These are phyloP conservation scores for Pammene aurita DNA, from an alignment of 2,888 invertebrate genomes.

Conservation along the genomic window DNA sequence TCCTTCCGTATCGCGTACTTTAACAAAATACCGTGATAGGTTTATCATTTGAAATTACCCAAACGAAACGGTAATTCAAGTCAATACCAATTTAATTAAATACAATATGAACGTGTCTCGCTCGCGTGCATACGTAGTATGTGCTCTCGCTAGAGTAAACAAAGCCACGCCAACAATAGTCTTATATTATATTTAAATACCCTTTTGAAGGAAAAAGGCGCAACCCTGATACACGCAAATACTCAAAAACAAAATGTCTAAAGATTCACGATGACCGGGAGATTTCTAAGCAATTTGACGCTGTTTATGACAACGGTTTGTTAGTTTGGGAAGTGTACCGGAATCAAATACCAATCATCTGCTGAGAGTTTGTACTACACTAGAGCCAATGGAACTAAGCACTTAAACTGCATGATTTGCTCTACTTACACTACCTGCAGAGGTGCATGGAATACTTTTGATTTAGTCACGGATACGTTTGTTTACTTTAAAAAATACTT, in stretches of 20 bases:
- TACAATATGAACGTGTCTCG: not conserved
- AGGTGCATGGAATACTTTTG: conserved; percentile 5
- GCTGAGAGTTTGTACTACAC: conserved; percentile 50
- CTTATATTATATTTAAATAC: not conserved
- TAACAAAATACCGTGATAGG: conserved; percentile 8
- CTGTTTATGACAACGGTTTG: conserved; percentile 66
- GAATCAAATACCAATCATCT: conserved; percentile 72
- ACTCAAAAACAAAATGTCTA: conserved; percentile 69
- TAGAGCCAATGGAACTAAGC: conserved; percentile 33
- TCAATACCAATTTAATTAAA: not conserved
- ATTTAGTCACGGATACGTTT: not conserved
- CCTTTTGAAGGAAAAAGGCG: conserved; percentile 28
- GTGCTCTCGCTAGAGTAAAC: not conserved
- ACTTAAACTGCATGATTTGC: conserved; percentile 47
- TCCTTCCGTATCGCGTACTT: conserved; percentile 22
- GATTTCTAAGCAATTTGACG: conserved; percentile 74
- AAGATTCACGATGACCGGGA: conserved; percentile 60
- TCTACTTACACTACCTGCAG: conserved; percentile 50
- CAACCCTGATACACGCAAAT: conserved; percentile 64
- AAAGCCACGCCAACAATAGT: not conserved
- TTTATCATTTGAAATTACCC: conserved; percentile 4
- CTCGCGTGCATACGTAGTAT: not conserved
- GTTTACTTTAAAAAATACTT: not conserved
- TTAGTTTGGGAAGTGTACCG: conserved; percentile 80
- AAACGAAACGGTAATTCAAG: not conserved